Conservation (phyloP, 92 coral and sea anemone species). For the Heliopora coerulea region DNA sequence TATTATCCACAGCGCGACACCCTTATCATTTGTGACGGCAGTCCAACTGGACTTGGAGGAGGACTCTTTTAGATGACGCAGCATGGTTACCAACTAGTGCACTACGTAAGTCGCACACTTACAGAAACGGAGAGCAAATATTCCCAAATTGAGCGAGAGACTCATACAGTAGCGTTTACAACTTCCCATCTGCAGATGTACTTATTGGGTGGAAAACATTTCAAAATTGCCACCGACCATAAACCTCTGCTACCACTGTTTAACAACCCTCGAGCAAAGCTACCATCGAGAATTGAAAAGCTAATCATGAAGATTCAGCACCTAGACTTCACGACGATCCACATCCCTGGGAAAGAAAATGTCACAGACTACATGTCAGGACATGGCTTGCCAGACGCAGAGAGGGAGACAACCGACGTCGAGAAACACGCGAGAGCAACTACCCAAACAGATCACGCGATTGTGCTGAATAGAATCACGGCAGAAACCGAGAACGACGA, state of each 20-base stretch:
- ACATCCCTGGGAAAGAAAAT: constrained; percentile 29
- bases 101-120: constrained; percentile 52
- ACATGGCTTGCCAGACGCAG: background rate
- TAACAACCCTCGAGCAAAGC: constrained; percentile 54
- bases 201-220: constrained; percentile 59
- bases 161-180: constrained; percentile 57
- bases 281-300: constrained; percentile 47
- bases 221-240: constrained; percentile 68
- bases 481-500: constrained; percentile 13
- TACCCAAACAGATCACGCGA: constrained; percentile 7
- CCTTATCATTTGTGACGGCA: constrained; percentile 43
- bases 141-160: constrained; percentile 58
- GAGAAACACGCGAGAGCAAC: constrained; percentile 18
- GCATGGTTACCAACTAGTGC: constrained; percentile 59
- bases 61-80: constrained; percentile 54
- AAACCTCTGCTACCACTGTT: constrained; percentile 61
- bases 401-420: background rate
- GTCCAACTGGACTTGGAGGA: constrained; percentile 56
- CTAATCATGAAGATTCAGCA: constrained; percentile 39
- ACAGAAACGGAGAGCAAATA: constrained; percentile 54
- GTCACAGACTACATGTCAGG: constrained; percentile 38
- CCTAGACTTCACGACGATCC: constrained; percentile 18
- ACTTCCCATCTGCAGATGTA: constrained; percentile 61
- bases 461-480: constrained; percentile 1
- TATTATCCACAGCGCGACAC: constrained; percentile 32